A percentile compares a stretch with the other conserved stretches of the same genome.
Conservation (phyloP, 2,797 vertebrate genomes). For the Myotis myotis region DNA sequence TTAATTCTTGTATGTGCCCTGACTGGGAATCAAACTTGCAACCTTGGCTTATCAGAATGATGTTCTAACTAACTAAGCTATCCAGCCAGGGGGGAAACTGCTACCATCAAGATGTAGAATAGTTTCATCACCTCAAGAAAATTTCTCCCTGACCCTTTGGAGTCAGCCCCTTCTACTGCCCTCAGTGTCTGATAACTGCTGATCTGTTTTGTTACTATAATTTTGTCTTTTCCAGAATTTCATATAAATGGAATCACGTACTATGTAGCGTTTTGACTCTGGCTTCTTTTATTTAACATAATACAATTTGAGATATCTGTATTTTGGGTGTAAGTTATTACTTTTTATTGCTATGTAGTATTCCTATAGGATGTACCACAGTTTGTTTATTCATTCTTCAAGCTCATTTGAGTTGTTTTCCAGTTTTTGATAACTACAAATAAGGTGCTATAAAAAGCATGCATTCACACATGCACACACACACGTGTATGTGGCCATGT, state of each 20-base stretch:
- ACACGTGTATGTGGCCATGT: not conserved
- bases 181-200: not conserved
- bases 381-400: not conserved
- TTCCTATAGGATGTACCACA: not conserved
- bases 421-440: constrained; percentile 27
- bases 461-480: not conserved
- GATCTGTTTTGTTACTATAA: not conserved
- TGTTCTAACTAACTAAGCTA: not conserved
- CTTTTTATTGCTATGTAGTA: constrained; percentile 14
- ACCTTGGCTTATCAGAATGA: not conserved
- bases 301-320: not conserved
- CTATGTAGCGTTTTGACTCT: constrained; percentile 30
- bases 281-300: not conserved
- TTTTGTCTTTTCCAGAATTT: constrained; percentile 19
- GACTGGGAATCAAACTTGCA: not conserved
- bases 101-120: not conserved
- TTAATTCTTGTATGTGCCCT: not conserved
- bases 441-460: constrained; percentile 1
- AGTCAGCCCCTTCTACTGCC: not conserved
- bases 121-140: constrained; percentile 13
- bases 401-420: not conserved
- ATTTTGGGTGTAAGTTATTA: constrained; percentile 41
- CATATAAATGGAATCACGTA: not conserved
- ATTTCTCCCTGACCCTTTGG: not conserved
- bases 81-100: not conserved